Evolutionary conservation across 2,113 vertebrate genomes (phyloP).

Genomic region (Madoqua kirkii): DNA sequence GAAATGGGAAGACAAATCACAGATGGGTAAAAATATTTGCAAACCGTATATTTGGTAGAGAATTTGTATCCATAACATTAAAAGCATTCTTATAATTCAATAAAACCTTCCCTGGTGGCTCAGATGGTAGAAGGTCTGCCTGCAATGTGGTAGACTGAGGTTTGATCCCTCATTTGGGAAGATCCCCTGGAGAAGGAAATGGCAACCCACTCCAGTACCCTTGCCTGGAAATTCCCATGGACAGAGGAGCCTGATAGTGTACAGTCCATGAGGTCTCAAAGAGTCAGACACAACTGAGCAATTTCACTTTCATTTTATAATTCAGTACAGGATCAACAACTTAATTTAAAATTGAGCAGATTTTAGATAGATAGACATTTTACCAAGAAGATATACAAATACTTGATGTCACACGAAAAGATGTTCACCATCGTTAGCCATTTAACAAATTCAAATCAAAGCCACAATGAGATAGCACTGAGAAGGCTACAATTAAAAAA

Average conservation of each 20-base stretch:
- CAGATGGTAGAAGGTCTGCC: neutral
- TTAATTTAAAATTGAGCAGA: neutral
- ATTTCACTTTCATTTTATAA: neutral
- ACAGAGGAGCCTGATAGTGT: neutral
- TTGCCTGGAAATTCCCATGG: neutral
- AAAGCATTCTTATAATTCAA: neutral
- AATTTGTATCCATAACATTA: neutral
- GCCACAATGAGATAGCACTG: neutral
- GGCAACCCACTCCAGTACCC: neutral
- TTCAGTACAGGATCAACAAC: neutral
- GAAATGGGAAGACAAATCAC: neutral
- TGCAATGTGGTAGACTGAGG: neutral
- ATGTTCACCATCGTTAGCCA: neutral
- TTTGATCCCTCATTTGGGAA: neutral
- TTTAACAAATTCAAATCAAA: constrained; percentile 11
- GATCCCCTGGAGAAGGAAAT: neutral
- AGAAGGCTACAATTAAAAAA: neutral
- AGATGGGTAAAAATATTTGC: neutral
- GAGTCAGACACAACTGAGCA: neutral
- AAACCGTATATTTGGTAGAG: neutral
- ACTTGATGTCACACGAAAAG: neutral
- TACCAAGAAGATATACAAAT: neutral
- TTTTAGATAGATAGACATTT: neutral
- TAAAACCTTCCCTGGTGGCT: neutral
- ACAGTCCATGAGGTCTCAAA: neutral